Evolutionary conservation across 2,888 invertebrate species (phyloP).

Genomic region (Chymomyza caudatula): DNA sequence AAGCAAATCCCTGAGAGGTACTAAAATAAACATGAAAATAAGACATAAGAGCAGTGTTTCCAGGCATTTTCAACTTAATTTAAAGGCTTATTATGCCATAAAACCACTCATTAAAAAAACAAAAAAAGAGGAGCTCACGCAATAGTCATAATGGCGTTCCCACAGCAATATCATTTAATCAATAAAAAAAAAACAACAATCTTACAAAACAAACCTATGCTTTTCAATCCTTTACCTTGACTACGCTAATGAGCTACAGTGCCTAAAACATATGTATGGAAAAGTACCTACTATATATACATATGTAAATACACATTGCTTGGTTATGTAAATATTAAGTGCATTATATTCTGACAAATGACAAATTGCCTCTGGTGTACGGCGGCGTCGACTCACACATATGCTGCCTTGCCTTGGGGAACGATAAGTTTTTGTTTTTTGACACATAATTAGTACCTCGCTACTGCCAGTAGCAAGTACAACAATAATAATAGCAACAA

Average conservation of each 20-base stretch:
- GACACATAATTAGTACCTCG: slow-evolving; percentile 66
- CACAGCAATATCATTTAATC: not conserved
- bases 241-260: not conserved
- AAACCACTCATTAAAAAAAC: not conserved
- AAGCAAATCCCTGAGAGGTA: not conserved
- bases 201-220: not conserved
- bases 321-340: slow-evolving; percentile 63
- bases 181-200: not conserved
- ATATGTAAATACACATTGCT: slow-evolving; percentile 15
- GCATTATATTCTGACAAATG: slow-evolving; percentile 68
- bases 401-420: slow-evolving; percentile 14
- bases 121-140: not conserved
- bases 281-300: not conserved
- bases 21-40: not conserved
- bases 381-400: slow-evolving; percentile 4
- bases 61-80: too few relatives aligned
- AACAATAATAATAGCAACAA: not conserved
- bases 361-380: slow-evolving; percentile 55
- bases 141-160: not conserved
- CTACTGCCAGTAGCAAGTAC: slow-evolving; percentile 15
- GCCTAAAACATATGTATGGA: not conserved
- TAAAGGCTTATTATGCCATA: not conserved
- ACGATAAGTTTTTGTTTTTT: slow-evolving; percentile 45
- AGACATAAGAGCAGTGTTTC: not conserved
- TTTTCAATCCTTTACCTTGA: not conserved